A percentile compares a stretch with the other conserved stretches of the same genome.
phyloP scores from a whole-genome alignment of 2,888 invertebrate species.

The Argyresthia albistria region DNA sequence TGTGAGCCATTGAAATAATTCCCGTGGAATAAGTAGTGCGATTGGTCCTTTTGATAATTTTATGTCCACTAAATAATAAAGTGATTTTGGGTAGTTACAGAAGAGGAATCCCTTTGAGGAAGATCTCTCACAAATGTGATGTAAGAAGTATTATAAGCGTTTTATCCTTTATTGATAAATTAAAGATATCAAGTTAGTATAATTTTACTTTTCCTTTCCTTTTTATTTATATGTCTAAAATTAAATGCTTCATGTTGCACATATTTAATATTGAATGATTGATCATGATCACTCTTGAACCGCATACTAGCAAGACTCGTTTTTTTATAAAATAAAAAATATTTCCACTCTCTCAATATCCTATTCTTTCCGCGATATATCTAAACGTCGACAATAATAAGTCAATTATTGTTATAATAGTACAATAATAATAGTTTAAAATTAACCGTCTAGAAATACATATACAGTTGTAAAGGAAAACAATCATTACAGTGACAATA shows the following conservation, averaged over 20 bases:
- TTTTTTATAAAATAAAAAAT: constrained; percentile 1
- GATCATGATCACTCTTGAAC: constrained; percentile 23
- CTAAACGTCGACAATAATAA: constrained; percentile 56
- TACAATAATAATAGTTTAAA: constrained; percentile 56
- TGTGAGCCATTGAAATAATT: constrained; percentile 39
- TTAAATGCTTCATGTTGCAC: constrained; percentile 72
- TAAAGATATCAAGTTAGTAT: constrained; percentile 44
- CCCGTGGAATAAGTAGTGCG: constrained; percentile 43
- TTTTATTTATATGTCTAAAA: constrained; percentile 67
- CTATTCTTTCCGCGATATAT: constrained; percentile 53
- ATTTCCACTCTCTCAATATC: constrained; percentile 28
- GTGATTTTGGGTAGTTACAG: constrained; percentile 17
- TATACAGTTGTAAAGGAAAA: constrained; percentile 51
- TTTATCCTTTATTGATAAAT: constrained; percentile 31
- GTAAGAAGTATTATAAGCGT: constrained; percentile 46
- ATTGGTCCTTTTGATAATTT: constrained; percentile 52
- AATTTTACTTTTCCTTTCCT: constrained; percentile 47
- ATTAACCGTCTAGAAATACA: constrained; percentile 61
- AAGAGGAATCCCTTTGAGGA: constrained; percentile 19
- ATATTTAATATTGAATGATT: constrained; percentile 37
- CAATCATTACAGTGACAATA: constrained; percentile 47
- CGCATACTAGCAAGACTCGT: constrained; percentile 22
- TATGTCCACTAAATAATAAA: constrained; percentile 11
- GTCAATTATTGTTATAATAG: constrained; percentile 58
- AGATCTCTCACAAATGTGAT: constrained; percentile 52